A percentile compares a stretch with the other conserved stretches of the same genome.
Evolutionary conservation across 2,113 vertebrate species (phyloP).

Genomic region (Lamprotornis superbus): DNA sequence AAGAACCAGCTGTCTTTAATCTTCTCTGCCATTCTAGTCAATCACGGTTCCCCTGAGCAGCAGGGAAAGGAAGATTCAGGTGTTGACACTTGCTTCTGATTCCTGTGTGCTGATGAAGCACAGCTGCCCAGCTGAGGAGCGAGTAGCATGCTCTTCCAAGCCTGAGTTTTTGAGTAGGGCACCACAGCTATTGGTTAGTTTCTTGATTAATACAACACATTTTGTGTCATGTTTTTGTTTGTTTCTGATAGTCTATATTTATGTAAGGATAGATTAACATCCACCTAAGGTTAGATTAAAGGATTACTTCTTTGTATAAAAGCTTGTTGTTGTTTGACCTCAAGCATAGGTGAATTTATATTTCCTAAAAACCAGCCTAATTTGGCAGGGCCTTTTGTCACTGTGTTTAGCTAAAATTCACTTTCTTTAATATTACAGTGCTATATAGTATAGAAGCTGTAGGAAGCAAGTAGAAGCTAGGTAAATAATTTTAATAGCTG

Average conservation of each 20-base stretch:
- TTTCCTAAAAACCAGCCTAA: neutral
- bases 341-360: neutral
- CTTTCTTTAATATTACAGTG: neutral
- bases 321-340: neutral
- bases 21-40: neutral
- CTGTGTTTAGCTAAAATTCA: neutral
- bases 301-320: neutral
- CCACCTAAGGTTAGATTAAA: neutral
- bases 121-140: neutral
- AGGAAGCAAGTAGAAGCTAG: neutral
- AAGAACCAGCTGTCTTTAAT: neutral
- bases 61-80: neutral
- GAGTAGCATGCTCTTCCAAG: neutral
- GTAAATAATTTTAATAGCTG: neutral
- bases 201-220: rapidly evolving
- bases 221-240: neutral
- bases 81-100: neutral
- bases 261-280: neutral
- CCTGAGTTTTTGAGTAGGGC: neutral
- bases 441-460: neutral
- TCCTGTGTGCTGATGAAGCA: neutral
- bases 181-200: rapidly evolving
- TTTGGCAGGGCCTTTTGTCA: neutral
- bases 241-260: neutral
- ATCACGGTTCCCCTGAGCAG: neutral